Evolutionary conservation across 2,113 vertebrate species (phyloP), one percentile per base, ranked within the genome.

Genomic region (Mormoops blainvillei): DNA sequence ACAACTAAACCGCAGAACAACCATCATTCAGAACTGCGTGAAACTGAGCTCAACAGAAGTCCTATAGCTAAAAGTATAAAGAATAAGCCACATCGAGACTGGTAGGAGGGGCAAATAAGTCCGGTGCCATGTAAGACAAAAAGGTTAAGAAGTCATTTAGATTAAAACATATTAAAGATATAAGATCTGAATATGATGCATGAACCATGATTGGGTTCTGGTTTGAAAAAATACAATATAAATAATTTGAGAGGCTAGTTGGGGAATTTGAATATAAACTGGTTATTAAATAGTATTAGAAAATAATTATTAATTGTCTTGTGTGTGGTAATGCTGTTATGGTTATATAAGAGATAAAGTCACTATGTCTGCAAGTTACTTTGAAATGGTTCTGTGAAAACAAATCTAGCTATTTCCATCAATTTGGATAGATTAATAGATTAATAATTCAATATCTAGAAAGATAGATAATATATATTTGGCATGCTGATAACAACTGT

Each of bases 211-310:
- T 7, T 88, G 5, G 18, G 76, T 89, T 3, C 26, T 70, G 5
- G 5, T 43, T 50, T 68, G 36, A 20, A 18, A 74, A 92, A 81
- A 71, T 86, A 38, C 54, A 36, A 2, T 56, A 82, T 67, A 58
- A 93, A 68, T 5, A 90, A 92, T 33, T 91, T 77, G 36, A 22
- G 38, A 81, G 2, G 50, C 52, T 38, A 89, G 43, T n/a, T 74
- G n/a, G 22, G 8, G 7, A 86, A 95, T 50, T 12, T 78, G 33
- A 73, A 61, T 31, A 61, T 45, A 7, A 67, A 54, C 18, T 78
- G 26, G 38, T 43, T 89, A 95, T 77, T 68, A 96, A 95, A 89
- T 73, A 87, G 61, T 83, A 56, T 36, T 71, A 83, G 45, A 20
- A 82, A 86, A 20, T 70, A 45, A 67, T 48, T 45, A 2, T 41